phyloP scores from a whole-genome alignment of 1,140 invertebrate genomes.

The Mylabris phalerata region DNA sequence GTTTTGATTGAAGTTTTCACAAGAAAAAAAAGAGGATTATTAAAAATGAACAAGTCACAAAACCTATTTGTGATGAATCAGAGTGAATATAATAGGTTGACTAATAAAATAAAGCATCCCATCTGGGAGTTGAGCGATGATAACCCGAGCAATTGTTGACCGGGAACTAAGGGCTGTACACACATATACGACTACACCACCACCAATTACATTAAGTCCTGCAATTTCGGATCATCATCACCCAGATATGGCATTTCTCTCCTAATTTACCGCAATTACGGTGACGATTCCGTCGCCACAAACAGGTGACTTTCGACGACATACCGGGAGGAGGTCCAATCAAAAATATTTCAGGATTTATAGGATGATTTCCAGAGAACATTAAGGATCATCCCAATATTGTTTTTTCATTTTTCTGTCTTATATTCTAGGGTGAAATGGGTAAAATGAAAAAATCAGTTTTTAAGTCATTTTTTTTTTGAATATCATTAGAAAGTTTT shows the following conservation, averaged over 20 bases:
- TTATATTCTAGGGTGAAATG: too few species aligned
- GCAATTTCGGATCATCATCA: conserved; percentile 33
- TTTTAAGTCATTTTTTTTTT: too few species aligned
- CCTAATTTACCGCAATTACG: conserved; percentile 31
- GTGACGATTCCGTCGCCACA: neutral
- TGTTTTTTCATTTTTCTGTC: too few species aligned
- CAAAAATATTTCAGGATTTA: too few species aligned
- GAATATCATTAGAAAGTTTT: too few species aligned
- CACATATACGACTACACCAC: conserved; percentile 21
- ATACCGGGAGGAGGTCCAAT: too few species aligned
- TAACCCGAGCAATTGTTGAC: conserved; percentile 33
- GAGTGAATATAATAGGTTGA: conserved; percentile 8
- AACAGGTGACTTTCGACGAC: neutral
- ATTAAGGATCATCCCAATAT: too few species aligned
- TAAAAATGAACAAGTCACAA: too few species aligned
- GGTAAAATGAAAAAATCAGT: too few species aligned
- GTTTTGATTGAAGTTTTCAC: too few species aligned
- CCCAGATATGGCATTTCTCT: conserved; percentile 23
- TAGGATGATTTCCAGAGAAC: too few species aligned
- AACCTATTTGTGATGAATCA: neutral
- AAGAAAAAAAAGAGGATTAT: too few species aligned
- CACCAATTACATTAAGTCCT: conserved; percentile 31
- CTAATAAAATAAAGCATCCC: conserved; percentile 32
- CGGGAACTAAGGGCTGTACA: neutral
- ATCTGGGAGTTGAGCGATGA: conserved; percentile 28